These are phyloP conservation scores for Acleris laterana DNA, from an alignment of 2,888 invertebrate genomes.

Conservation along the genomic window DNA sequence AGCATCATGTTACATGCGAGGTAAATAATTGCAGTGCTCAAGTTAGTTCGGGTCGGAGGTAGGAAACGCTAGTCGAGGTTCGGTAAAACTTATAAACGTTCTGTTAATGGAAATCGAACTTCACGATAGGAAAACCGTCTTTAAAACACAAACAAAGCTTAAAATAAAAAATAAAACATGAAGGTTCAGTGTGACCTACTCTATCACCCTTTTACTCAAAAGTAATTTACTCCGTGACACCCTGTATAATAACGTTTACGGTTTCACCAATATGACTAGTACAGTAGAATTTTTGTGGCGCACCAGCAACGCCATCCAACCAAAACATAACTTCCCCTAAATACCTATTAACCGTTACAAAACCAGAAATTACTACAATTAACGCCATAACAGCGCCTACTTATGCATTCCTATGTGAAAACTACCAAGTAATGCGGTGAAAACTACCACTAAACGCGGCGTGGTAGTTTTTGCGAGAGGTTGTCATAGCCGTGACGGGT, in stretches of 20 bases:
- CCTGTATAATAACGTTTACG: background rate
- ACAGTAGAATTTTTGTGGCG: too few relatives aligned
- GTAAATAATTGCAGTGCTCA: constrained; percentile 33
- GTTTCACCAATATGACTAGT: too few relatives aligned
- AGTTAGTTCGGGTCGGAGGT: constrained; percentile 25
- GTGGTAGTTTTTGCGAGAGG: constrained; percentile 65
- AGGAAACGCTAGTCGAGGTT: too few relatives aligned
- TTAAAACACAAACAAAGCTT: background rate
- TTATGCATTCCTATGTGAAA: constrained; percentile 29
- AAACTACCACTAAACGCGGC: constrained; percentile 56
- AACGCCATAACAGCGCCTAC: constrained; percentile 23
- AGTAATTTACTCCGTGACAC: too few relatives aligned
- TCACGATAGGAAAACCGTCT: background rate
- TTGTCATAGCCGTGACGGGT: constrained; percentile 57
- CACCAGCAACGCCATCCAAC: background rate
- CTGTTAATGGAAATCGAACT: background rate
- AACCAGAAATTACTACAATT: constrained; percentile 27
- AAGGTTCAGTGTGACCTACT: too few relatives aligned
- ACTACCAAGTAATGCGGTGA: constrained; percentile 50
- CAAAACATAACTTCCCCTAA: constrained; percentile 14
- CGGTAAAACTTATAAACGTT: too few relatives aligned
- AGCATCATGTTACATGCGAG: constrained; percentile 27
- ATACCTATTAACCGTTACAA: constrained; percentile 12
- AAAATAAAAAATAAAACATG: too few relatives aligned
- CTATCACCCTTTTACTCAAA: too few relatives aligned